A percentile compares a stretch with the other conserved stretches of the same genome.
Conservation (phyloP, 2,113 vertebrate genomes). For the Neodontobutis hainanensis region DNA sequence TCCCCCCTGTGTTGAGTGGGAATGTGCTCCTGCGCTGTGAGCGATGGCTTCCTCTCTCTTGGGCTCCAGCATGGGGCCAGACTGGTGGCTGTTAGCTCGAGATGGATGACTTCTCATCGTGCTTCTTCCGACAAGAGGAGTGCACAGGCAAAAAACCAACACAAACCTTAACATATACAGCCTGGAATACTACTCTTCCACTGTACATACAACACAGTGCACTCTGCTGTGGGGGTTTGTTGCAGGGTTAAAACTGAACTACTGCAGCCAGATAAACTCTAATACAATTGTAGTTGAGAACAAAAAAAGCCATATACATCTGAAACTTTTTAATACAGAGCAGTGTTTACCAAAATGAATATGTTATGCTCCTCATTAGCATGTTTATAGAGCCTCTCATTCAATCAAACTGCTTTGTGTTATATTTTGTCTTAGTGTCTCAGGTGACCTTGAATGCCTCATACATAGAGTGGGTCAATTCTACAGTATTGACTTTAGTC, state of each 20-base stretch:
- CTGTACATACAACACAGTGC: constrained; percentile 4
- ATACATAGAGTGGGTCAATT: constrained; percentile 73
- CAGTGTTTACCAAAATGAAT: no score
- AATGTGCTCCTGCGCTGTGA: constrained; percentile 78
- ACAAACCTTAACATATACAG: constrained; percentile 42
- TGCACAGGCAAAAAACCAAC: constrained; percentile 67
- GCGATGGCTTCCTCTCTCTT: constrained; percentile 81
- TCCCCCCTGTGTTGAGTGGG: constrained; percentile 74
- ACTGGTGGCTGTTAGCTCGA: constrained; percentile 79
- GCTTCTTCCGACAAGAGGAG: constrained; percentile 69
- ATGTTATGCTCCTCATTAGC: no score
- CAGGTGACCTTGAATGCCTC: constrained; percentile 68
- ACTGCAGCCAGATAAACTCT: constrained; percentile 9
- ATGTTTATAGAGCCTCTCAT: neutral
- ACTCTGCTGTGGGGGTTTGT: constrained; percentile 11
- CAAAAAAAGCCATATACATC: no score
- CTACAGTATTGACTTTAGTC: constrained; percentile 79
- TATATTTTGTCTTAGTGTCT: constrained; percentile 55
- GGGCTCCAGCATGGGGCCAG: constrained; percentile 77
- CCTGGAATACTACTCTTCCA: constrained; percentile 14
- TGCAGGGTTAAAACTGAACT: constrained; percentile 10
- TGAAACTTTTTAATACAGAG: no score
- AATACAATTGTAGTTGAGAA: no score
- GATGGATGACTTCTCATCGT: constrained; percentile 77
- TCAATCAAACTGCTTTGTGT: constrained; percentile 3